phyloP scores from a whole-genome alignment of 2,797 vertebrate species.

The Oreortyx pictus region DNA sequence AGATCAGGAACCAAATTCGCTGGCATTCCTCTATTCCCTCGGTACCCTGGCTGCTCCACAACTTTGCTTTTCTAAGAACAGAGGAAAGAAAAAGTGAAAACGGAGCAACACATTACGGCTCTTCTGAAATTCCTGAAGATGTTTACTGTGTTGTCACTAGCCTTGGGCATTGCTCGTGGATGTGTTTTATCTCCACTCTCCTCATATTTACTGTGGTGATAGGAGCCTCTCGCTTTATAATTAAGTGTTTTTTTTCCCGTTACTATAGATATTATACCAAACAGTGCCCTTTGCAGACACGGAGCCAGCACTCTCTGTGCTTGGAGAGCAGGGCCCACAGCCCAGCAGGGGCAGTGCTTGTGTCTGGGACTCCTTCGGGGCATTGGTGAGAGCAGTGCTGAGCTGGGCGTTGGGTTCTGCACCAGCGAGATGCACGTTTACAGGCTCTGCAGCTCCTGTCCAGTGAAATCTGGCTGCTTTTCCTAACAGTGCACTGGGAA shows the following conservation, averaged over 20 bases:
- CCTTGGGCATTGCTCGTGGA: slow-evolving; percentile 14
- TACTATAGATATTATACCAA: slow-evolving; percentile 39
- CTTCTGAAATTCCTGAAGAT: slow-evolving; percentile 66
- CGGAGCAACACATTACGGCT: slow-evolving; percentile 4
- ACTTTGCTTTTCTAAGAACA: slow-evolving; percentile 79
- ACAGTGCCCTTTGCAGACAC: neutral
- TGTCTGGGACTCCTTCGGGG: neutral
- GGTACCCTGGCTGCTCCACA: slow-evolving; percentile 72
- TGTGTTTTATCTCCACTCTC: slow-evolving; percentile 14
- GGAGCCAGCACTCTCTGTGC: neutral
- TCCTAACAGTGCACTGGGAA: neutral
- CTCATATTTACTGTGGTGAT: slow-evolving; percentile 17
- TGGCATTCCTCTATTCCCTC: slow-evolving; percentile 79
- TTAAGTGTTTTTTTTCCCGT: neutral
- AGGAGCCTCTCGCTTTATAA: slow-evolving; percentile 21
- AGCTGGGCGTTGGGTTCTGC: rapidly evolving
- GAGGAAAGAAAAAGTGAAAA: slow-evolving; percentile 64
- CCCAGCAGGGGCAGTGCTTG: neutral
- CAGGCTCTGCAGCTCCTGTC: neutral
- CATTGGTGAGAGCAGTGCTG: neutral
- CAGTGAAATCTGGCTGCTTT: neutral
- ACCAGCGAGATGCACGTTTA: neutral
- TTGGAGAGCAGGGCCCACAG: rapidly evolving
- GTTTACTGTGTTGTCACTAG: slow-evolving; percentile 31
- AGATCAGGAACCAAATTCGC: slow-evolving; percentile 75